Conservation (phyloP, 1,140 invertebrate genomes). For the Drosophila asahinai region DNA sequence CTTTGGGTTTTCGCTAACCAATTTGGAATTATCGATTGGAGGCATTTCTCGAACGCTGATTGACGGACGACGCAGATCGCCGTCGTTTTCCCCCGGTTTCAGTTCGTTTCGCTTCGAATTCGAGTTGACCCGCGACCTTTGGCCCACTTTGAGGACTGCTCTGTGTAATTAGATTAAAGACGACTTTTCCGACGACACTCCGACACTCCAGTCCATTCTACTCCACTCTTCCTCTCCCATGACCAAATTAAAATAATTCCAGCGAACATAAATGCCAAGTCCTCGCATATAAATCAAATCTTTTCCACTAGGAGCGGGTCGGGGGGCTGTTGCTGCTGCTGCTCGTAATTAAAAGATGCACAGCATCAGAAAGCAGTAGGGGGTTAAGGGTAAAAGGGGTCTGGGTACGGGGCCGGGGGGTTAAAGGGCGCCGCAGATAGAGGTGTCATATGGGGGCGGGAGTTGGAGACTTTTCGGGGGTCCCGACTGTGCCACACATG, state of each 20-base stretch:
- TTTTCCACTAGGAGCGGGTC: slow-evolving; percentile 20
- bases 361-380: slow-evolving; percentile 42
- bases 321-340: no score
- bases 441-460: neutral
- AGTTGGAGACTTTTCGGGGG: slow-evolving; percentile 21
- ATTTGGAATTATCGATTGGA: slow-evolving; percentile 10
- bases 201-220: neutral
- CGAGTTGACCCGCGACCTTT: slow-evolving; percentile 38
- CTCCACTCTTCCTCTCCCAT: slow-evolving; percentile 2
- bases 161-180: slow-evolving; percentile 47
- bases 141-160: slow-evolving; percentile 20
- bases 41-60: slow-evolving; percentile 3
- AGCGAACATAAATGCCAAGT: slow-evolving; percentile 74
- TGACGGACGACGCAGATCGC: slow-evolving; percentile 13
- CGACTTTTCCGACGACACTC: slow-evolving; percentile 7
- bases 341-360: slow-evolving; percentile 56
- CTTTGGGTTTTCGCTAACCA: neutral
- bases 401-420: neutral
- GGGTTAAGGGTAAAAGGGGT: slow-evolving; percentile 3
- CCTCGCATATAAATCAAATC: slow-evolving; percentile 71
- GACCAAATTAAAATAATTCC: slow-evolving; percentile 72
- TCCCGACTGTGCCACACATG: slow-evolving; percentile 34
- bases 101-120: neutral
- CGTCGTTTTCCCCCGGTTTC: neutral
- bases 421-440: slow-evolving; percentile 14